Evolutionary conservation across 2,888 invertebrate species (phyloP).

Genomic region (Conomelus anceps): DNA sequence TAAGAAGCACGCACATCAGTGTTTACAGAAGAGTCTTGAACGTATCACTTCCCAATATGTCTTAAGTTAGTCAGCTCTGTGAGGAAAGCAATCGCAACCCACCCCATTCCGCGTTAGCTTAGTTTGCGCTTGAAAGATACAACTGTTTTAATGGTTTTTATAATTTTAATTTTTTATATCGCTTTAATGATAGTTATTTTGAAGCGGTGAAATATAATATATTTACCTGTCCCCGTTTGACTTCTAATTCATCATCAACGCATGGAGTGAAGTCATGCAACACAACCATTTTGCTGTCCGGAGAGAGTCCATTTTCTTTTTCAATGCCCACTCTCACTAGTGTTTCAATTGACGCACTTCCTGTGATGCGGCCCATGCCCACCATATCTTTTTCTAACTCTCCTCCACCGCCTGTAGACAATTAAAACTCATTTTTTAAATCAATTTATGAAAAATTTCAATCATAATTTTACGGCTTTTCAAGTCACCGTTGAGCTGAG

Average conservation of each 20-base stretch:
- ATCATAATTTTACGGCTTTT: neutral
- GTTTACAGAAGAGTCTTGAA: too few species aligned
- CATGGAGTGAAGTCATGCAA: conserved; percentile 91
- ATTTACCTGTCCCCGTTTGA: conserved; percentile 67
- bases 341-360: conserved; percentile 89
- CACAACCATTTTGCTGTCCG: conserved; percentile 92
- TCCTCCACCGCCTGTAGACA: conserved; percentile 60
- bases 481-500: neutral
- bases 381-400: conserved; percentile 72
- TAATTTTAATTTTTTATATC: too few species aligned
- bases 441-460: neutral
- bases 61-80: too few species aligned
- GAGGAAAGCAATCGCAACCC: too few species aligned
- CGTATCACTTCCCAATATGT: too few species aligned
- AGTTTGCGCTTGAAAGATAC: too few species aligned
- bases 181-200: too few species aligned
- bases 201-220: too few species aligned
- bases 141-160: too few species aligned
- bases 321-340: conserved; percentile 83
- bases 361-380: conserved; percentile 88
- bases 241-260: conserved; percentile 89
- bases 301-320: conserved; percentile 85
- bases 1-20: too few species aligned
- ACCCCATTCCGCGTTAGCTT: too few species aligned
- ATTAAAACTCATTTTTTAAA: conserved; percentile 6